These are phyloP conservation scores for Callipepla squamata DNA, from an alignment of 2,113 vertebrate species.

Conservation along the genomic window DNA sequence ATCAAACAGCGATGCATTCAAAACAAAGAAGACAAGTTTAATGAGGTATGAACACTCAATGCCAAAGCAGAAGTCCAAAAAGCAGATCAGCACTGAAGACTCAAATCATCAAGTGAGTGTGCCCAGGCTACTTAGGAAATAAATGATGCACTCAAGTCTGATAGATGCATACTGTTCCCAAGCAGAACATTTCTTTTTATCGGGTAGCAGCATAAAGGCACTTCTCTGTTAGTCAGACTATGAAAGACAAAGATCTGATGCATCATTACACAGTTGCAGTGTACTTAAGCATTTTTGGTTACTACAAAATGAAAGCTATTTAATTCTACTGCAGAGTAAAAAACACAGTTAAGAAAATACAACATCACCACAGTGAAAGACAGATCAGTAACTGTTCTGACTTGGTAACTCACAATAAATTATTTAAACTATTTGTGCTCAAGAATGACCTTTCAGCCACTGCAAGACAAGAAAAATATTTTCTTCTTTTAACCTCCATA, in stretches of 20 bases:
- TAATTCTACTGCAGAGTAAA: conserved; percentile 34
- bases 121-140: not conserved
- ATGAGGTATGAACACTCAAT: not conserved
- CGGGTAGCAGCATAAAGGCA: not conserved
- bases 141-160: not conserved
- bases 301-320: conserved; percentile 26
- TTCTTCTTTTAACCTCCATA: conserved; percentile 53
- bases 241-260: not conserved
- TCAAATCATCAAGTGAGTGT: not conserved
- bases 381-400: conserved; percentile 28
- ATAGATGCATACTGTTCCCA: not conserved
- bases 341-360: conserved; percentile 48
- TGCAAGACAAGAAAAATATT: conserved; percentile 65
- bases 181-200: conserved; percentile 3
- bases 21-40: conserved; percentile 22
- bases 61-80: not conserved
- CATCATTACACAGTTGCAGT: conserved; percentile 22
- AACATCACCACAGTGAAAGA: conserved; percentile 33
- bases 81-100: not conserved
- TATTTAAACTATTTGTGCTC: conserved; percentile 72
- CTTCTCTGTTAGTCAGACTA: conserved; percentile 2
- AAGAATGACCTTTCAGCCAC: conserved; percentile 69
- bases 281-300: not conserved
- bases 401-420: conserved; percentile 63
- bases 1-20: not conserved